phyloP scores from a whole-genome alignment of 2,113 vertebrate genomes.

The Alethe castanea region DNA sequence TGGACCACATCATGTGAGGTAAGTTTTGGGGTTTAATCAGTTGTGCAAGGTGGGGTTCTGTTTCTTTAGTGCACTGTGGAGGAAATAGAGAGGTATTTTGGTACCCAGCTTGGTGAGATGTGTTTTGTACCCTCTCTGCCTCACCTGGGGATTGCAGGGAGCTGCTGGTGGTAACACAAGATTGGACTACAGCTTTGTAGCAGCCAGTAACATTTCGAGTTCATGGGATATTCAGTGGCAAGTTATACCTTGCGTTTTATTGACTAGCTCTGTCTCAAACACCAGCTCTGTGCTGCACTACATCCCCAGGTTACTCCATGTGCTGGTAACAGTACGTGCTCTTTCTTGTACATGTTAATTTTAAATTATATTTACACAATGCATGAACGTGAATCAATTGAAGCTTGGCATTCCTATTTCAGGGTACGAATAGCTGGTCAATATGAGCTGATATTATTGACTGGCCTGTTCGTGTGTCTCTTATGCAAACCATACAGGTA shows the following conservation, averaged over 20 bases:
- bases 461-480: neutral
- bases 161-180: neutral
- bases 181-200: neutral
- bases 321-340: neutral
- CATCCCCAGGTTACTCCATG: neutral
- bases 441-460: slow-evolving; percentile 36
- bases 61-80: neutral
- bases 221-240: neutral
- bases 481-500: neutral
- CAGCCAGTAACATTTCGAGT: neutral
- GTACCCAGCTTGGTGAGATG: fast-evolving
- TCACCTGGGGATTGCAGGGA: neutral
- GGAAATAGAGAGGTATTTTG: neutral
- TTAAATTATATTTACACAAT: slow-evolving; percentile 18
- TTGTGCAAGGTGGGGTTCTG: neutral
- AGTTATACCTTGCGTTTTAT: neutral
- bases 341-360: neutral
- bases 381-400: slow-evolving; percentile 21
- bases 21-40: neutral
- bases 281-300: neutral
- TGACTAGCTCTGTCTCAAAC: neutral
- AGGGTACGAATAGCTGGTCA: slow-evolving; percentile 36
- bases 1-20: neutral
- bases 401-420: slow-evolving; percentile 18
- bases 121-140: neutral